Evolutionary conservation across 2,113 vertebrate genomes (phyloP).

Genomic region (Ginglymostoma cirratum): DNA sequence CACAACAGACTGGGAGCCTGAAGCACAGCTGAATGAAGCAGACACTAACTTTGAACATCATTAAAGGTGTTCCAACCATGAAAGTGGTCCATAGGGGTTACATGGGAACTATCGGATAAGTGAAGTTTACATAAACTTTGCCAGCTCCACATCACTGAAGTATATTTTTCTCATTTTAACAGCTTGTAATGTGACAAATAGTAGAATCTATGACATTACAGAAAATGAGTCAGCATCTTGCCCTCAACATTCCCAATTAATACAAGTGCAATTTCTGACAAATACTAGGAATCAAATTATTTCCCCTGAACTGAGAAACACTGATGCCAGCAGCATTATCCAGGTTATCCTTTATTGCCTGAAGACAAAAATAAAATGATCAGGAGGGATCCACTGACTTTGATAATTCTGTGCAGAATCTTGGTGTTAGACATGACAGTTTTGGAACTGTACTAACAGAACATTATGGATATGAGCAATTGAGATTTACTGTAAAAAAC

Average conservation of each 20-base stretch:
- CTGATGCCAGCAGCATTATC: background rate
- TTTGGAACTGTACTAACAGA: background rate
- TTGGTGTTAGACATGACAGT: background rate
- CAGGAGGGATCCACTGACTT: background rate
- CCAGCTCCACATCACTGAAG: background rate
- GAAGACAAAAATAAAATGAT: background rate
- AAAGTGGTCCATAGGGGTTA: background rate
- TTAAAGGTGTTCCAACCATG: background rate
- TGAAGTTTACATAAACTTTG: background rate
- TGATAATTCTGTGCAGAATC: background rate
- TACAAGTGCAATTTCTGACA: background rate
- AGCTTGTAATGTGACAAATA: background rate
- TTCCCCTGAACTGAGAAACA: background rate
- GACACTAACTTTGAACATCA: background rate
- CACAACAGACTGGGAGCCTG: background rate
- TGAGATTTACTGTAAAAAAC: background rate
- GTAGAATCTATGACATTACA: background rate
- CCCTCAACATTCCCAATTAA: background rate
- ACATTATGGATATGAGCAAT: background rate
- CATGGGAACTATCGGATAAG: background rate
- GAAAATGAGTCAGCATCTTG: background rate
- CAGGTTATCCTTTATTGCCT: background rate
- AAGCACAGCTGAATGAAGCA: background rate
- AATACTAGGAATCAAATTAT: background rate
- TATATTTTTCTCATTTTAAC: background rate